Evolutionary conservation across 2,113 vertebrate species (phyloP).

Genomic region (Myiagra hebetior): DNA sequence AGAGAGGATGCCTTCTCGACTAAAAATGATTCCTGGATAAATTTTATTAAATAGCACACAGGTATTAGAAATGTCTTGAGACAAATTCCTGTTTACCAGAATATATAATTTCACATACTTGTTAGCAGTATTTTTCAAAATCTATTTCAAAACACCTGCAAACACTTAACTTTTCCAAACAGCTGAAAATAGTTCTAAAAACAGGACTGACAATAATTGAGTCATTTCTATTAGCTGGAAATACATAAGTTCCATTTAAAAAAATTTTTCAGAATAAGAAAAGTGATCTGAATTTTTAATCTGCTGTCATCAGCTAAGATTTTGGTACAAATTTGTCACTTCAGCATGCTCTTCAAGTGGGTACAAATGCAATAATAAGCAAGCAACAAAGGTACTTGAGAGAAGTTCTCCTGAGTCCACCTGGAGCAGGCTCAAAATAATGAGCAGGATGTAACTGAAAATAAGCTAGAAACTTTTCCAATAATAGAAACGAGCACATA

Average conservation of each 20-base stretch:
- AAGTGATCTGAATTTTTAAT: background rate
- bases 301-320: background rate
- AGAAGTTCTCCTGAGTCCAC: background rate
- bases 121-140: background rate
- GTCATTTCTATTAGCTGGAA: background rate
- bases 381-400: background rate
- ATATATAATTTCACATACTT: background rate
- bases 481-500: background rate
- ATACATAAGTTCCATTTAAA: background rate
- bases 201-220: background rate
- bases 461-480: background rate
- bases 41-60: background rate
- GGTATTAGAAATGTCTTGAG: background rate
- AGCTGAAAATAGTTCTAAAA: background rate
- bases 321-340: background rate
- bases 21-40: background rate
- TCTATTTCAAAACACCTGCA: background rate
- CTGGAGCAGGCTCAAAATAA: background rate
- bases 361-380: background rate
- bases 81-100: background rate
- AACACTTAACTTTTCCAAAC: background rate
- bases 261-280: background rate
- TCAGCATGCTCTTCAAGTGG: background rate
- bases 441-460: background rate
- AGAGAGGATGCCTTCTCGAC: background rate